Percentiles rank a stretch among this genome's conserved stretches.
phyloP scores from a whole-genome alignment of 2,113 vertebrate genomes.

The Argyrosomus japonicus region DNA sequence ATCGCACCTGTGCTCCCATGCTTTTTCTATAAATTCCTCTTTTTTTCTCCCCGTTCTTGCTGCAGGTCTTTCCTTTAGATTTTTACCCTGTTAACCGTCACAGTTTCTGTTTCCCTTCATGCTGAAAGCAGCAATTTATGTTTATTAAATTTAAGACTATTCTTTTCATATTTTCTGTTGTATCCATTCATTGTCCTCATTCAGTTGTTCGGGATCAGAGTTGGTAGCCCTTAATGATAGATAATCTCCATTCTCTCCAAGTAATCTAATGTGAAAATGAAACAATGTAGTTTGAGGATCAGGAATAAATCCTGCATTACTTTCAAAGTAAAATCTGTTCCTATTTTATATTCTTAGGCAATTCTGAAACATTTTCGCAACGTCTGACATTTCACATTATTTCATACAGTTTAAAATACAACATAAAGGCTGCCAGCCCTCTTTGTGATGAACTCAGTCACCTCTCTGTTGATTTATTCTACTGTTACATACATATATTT shows the following conservation, averaged over 20 bases:
- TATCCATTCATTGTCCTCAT: conserved; percentile 11
- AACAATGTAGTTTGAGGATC: background rate
- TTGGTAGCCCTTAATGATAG: background rate
- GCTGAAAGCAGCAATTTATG: background rate
- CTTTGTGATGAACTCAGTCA: background rate
- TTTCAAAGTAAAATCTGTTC: background rate
- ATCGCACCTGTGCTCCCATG: conserved; percentile 67
- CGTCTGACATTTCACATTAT: background rate
- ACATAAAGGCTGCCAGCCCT: background rate
- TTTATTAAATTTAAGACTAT: conserved; percentile 12
- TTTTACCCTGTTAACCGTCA: background rate
- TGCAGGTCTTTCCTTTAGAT: conserved; percentile 17
- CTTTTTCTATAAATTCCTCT: conserved; percentile 48
- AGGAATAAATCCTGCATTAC: background rate
- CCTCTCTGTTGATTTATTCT: background rate
- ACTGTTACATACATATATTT: background rate
- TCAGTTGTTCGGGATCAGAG: background rate
- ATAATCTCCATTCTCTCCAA: background rate
- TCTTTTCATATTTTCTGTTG: background rate
- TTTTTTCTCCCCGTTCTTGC: background rate
- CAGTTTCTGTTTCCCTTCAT: conserved; percentile 1
- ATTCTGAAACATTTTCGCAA: background rate
- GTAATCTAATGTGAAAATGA: background rate
- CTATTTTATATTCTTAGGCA: background rate
- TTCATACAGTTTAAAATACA: background rate